A percentile compares a stretch with the other conserved stretches of the same genome.
These are phyloP conservation scores for Cyanistes caeruleus DNA, from an alignment of 2,113 vertebrate genomes.

Conservation along the genomic window DNA sequence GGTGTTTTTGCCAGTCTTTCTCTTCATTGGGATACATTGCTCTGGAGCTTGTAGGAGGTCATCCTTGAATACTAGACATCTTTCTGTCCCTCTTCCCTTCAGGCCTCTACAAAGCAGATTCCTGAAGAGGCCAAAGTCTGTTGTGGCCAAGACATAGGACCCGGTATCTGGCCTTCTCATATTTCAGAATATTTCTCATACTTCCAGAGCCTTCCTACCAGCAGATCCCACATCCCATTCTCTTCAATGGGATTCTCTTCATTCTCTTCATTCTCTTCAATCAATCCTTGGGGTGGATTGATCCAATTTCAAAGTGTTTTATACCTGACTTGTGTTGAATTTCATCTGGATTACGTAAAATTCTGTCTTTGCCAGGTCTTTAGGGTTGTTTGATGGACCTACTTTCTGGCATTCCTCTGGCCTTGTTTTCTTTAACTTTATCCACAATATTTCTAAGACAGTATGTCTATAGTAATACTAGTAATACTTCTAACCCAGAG, in stretches of 20 bases:
- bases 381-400: not conserved
- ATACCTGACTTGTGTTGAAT: not conserved
- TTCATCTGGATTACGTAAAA: not conserved
- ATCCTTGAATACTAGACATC: not conserved
- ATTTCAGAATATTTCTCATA: accelerated
- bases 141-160: not conserved
- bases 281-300: not conserved
- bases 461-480: no score
- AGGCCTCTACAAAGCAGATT: not conserved
- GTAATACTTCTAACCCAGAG: not conserved
- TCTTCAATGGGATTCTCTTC: no score
- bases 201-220: not conserved
- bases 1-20: not conserved
- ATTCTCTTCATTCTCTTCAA: no score
- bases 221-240: not conserved
- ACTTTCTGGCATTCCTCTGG: not conserved
- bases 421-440: not conserved
- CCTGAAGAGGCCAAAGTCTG: not conserved
- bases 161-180: not conserved
- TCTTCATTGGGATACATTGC: not conserved
- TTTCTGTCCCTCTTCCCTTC: not conserved
- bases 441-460: not conserved
- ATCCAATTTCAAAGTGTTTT: not conserved
- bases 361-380: not conserved
- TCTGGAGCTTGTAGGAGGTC: not conserved